phyloP scores from a whole-genome alignment of 2,888 invertebrate species.

The Drosophila stalkeri region DNA sequence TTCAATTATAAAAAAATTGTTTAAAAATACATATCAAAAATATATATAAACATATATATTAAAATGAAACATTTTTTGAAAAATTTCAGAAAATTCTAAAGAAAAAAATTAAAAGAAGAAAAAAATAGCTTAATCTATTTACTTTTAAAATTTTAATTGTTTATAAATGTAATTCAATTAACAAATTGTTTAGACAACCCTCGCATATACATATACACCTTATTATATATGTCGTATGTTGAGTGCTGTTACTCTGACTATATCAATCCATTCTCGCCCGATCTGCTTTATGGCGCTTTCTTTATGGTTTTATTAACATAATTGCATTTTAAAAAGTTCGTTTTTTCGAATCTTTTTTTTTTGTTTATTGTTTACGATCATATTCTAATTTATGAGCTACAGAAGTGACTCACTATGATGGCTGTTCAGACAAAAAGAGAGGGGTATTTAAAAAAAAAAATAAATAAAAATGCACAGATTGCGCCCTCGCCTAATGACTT shows the following conservation, averaged over 20 bases:
- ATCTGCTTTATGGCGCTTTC: constrained; percentile 60
- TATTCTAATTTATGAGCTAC: constrained; percentile 66
- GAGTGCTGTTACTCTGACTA: not conserved
- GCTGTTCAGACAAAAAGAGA: not conserved
- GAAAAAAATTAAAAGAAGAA: too few relatives aligned
- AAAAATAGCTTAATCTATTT: too few relatives aligned
- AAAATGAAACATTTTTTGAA: too few relatives aligned
- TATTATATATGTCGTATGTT: not conserved
- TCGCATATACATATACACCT: not conserved
- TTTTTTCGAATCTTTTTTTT: constrained; percentile 33
- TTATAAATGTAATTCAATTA: not conserved
- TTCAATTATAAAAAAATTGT: too few relatives aligned
- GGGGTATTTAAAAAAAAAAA: constrained; percentile 18
- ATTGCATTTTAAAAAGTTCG: constrained; percentile 67
- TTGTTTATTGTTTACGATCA: constrained; percentile 48
- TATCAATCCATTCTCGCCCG: constrained; percentile 48
- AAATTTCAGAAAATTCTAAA: too few relatives aligned
- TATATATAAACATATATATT: too few relatives aligned
- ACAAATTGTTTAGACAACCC: not conserved
- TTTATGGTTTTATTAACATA: constrained; percentile 78
- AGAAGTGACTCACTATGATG: constrained; percentile 43
- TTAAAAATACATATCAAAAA: too few relatives aligned
- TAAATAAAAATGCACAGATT: not conserved
- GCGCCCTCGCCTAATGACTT: constrained; percentile 75
- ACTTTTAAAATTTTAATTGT: not conserved